Evolutionary conservation across 2,113 vertebrate species (phyloP).

Genomic region (Tinamus guttatus): DNA sequence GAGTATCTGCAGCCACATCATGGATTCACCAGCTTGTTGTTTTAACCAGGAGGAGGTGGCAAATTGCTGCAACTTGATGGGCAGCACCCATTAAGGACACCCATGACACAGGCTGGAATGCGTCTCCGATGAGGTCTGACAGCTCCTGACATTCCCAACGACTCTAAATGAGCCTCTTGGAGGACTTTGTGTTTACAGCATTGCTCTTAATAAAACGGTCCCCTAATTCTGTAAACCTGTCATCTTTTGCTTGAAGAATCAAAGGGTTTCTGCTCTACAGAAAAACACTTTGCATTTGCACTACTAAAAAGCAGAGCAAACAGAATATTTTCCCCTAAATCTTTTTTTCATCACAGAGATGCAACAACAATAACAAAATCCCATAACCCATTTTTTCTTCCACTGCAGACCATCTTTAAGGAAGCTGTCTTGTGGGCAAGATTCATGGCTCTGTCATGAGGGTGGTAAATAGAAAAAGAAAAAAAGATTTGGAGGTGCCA

Average conservation of each 20-base stretch:
- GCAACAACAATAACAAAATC: slow-evolving; percentile 8
- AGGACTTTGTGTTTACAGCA: slow-evolving; percentile 49
- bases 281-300: slow-evolving; percentile 50
- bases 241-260: slow-evolving; percentile 25
- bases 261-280: slow-evolving; percentile 46
- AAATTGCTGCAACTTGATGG: neutral
- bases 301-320: slow-evolving; percentile 39
- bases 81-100: neutral
- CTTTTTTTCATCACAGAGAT: neutral
- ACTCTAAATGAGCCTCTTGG: neutral
- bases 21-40: neutral
- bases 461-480: neutral
- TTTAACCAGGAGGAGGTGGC: neutral
- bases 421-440: neutral
- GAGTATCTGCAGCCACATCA: rapidly evolving
- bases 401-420: neutral
- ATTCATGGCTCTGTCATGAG: neutral
- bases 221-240: slow-evolving; percentile 55
- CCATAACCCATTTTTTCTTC: neutral
- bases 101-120: neutral
- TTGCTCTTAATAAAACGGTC: slow-evolving; percentile 37
- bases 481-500: neutral
- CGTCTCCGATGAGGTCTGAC: slow-evolving; percentile 9
- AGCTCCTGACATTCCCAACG: neutral
- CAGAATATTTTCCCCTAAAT: neutral